phyloP scores from a whole-genome alignment of 2,797 vertebrate species.

The Pteropus rufus region DNA sequence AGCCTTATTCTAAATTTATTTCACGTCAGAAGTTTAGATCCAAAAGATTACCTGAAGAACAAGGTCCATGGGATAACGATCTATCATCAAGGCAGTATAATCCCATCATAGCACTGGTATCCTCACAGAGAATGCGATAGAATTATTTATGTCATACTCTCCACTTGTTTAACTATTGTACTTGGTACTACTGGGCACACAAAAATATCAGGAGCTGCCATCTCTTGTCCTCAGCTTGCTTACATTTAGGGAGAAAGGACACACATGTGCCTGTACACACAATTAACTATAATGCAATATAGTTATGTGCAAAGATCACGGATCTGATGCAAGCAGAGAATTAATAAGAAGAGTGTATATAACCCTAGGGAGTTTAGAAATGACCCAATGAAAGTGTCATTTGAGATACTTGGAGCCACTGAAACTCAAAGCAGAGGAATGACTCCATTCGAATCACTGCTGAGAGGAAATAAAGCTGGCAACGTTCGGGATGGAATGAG shows the following conservation, averaged over 20 bases:
- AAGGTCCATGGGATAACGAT: neutral
- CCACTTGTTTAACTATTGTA: neutral
- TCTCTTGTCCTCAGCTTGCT: neutral
- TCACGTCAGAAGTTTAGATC: neutral
- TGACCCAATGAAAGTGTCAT: neutral
- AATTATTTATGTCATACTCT: neutral
- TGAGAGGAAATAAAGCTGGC: neutral
- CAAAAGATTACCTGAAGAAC: slow-evolving; percentile 17
- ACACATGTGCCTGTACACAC: neutral
- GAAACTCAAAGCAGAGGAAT: neutral
- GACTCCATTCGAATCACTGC: neutral
- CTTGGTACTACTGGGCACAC: neutral
- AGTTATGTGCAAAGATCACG: neutral
- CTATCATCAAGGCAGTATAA: neutral
- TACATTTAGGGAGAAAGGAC: neutral
- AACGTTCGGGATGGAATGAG: neutral
- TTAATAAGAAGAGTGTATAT: neutral
- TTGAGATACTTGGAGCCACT: neutral
- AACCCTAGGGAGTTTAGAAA: neutral
- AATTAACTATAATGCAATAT: neutral
- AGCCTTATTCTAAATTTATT: slow-evolving; percentile 29
- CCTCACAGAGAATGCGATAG: neutral
- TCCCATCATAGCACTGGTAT: neutral
- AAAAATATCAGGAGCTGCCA: neutral
- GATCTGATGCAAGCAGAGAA: neutral